Evolutionary conservation across 2,113 vertebrate species (phyloP).

Genomic region (Cebidichthys violaceus): DNA sequence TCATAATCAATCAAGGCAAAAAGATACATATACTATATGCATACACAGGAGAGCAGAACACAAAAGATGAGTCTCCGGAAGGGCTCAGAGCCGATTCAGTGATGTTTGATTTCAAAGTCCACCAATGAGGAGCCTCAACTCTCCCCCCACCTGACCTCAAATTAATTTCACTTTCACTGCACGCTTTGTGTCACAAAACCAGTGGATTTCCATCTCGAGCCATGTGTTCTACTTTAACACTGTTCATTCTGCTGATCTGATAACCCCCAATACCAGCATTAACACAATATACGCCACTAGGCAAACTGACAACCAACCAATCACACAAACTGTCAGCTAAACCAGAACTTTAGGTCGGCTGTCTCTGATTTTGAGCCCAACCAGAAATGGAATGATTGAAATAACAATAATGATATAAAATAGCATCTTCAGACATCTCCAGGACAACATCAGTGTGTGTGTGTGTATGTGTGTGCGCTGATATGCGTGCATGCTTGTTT

Average conservation of each 20-base stretch:
- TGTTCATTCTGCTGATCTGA: slow-evolving; percentile 58
- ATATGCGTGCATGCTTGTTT: slow-evolving; percentile 39
- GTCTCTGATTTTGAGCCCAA: slow-evolving; percentile 68
- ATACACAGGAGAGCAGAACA: slow-evolving; percentile 82
- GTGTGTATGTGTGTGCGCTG: slow-evolving; percentile 25
- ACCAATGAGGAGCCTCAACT: slow-evolving; percentile 51
- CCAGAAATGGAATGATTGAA: slow-evolving; percentile 71
- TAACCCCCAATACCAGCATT: slow-evolving; percentile 63
- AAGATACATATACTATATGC: slow-evolving; percentile 80
- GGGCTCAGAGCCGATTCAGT: slow-evolving; percentile 55
- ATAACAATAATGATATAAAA: slow-evolving; percentile 36
- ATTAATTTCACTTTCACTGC: slow-evolving; percentile 14
- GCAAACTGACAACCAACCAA: slow-evolving; percentile 71
- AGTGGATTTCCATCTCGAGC: slow-evolving; percentile 51
- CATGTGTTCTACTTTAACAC: slow-evolving; percentile 50
- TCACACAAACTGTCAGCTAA: slow-evolving; percentile 52
- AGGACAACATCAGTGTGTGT: slow-evolving; percentile 58
- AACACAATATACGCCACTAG: slow-evolving; percentile 70
- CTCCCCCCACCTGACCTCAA: slow-evolving; percentile 40
- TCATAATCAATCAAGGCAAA: slow-evolving; percentile 85
- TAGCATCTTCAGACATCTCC: slow-evolving; percentile 44
- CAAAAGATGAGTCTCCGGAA: slow-evolving; percentile 74
- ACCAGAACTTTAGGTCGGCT: slow-evolving; percentile 11
- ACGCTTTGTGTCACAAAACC: slow-evolving; percentile 42
- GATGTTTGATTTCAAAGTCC: slow-evolving; percentile 67